Evolutionary conservation across 2,888 invertebrate species (phyloP).

Genomic region (Sinopyrophorus schimmeli): DNA sequence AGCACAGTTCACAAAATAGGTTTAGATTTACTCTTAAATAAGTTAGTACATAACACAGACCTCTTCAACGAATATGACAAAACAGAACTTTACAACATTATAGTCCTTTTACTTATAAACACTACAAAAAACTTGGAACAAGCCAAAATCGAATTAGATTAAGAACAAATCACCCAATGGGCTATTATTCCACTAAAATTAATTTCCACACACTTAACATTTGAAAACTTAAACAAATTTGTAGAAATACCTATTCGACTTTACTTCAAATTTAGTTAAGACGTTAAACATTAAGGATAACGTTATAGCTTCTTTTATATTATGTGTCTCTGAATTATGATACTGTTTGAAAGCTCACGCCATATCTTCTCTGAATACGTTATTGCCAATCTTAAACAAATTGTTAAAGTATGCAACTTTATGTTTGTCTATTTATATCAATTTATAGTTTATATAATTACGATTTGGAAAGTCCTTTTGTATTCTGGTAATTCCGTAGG

Average conservation of each 20-base stretch:
- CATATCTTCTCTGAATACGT: conserved; percentile 72
- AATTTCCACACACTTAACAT: conserved; percentile 72
- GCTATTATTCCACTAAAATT: conserved; percentile 82
- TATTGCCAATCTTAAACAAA: conserved; percentile 75
- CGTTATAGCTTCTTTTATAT: conserved; percentile 71
- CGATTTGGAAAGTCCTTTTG: no score
- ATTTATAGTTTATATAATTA: no score
- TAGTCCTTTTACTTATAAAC: conserved; percentile 64
- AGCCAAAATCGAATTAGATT: conserved; percentile 59
- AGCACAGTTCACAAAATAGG: conserved; percentile 76
- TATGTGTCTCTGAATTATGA: conserved; percentile 80
- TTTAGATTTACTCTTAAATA: conserved; percentile 82
- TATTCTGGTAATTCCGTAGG: no score
- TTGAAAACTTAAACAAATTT: conserved; percentile 70
- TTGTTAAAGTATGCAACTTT: conserved; percentile 66
- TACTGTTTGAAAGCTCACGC: conserved; percentile 75
- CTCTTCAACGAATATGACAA: conserved; percentile 60
- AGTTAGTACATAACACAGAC: conserved; percentile 70
- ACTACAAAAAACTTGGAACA: conserved; percentile 61
- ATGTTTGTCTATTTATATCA: no score
- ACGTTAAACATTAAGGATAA: conserved; percentile 60
- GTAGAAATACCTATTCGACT: conserved; percentile 69
- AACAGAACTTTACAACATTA: conserved; percentile 59
- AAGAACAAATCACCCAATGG: conserved; percentile 76
- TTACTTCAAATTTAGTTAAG: conserved; percentile 66